Percentiles rank a stretch among this genome's conserved stretches.
Evolutionary conservation across 35 echinoderm and acorn worm genomes (phyloP).

Genomic region (Ptychodera flava): DNA sequence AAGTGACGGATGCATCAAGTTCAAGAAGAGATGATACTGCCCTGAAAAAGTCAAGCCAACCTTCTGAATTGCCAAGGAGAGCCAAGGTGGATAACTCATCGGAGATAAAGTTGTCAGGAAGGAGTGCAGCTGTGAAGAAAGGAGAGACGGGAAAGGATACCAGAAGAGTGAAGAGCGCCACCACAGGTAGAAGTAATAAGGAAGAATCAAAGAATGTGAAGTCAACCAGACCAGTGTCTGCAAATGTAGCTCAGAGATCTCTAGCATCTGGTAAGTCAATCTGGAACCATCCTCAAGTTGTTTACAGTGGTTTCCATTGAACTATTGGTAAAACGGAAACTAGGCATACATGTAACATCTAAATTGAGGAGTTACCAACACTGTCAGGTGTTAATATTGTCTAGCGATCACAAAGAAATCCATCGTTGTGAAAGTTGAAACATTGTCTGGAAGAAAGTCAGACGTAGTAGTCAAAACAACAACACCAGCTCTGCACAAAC

Average conservation of each 20-base stretch:
- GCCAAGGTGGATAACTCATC: not conserved
- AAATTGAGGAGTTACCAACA: too few relatives aligned
- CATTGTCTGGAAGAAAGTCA: too few relatives aligned
- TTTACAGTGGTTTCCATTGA: too few relatives aligned
- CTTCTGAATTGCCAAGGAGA: not conserved
- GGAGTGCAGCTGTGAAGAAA: not conserved
- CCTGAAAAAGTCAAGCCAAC: not conserved
- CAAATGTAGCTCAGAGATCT: constrained; percentile 4
- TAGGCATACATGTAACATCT: too few relatives aligned
- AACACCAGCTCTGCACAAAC: too few relatives aligned
- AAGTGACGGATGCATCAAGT: not conserved
- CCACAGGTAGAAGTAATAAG: not conserved
- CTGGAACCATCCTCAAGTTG: too few relatives aligned
- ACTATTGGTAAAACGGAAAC: too few relatives aligned
- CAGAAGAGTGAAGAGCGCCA: not conserved
- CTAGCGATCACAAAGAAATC: too few relatives aligned
- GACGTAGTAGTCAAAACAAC: too few relatives aligned
- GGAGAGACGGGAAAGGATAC: not conserved
- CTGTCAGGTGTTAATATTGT: too few relatives aligned
- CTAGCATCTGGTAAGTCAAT: constrained; percentile 24
- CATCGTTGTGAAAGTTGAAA: too few relatives aligned
- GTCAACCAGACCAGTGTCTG: not conserved
- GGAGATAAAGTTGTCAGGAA: not conserved
- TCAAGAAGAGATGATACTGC: not conserved
- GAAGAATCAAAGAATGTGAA: not conserved